Percentiles rank a stretch among this genome's conserved stretches.
Evolutionary conservation across 2,797 vertebrate genomes (phyloP).

Genomic region (Neopelma chrysocephalum): DNA sequence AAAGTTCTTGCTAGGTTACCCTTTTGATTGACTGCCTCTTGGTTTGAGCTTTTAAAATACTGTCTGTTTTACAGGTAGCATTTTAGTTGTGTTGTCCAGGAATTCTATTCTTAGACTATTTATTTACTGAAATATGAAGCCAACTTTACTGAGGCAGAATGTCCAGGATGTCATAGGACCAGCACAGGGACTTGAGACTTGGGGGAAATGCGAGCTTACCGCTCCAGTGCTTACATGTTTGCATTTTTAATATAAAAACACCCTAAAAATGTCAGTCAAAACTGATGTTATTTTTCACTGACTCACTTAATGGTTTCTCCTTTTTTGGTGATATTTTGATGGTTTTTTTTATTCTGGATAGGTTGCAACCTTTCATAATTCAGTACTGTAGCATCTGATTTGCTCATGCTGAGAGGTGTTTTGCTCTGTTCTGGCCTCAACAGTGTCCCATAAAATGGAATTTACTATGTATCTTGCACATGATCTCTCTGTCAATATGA

Average conservation of each 20-base stretch:
- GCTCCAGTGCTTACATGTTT: not conserved
- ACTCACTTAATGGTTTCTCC: not conserved
- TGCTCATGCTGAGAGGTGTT: not conserved
- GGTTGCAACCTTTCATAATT: not conserved
- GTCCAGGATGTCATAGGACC: accelerated
- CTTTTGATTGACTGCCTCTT: not conserved
- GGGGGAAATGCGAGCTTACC: not conserved
- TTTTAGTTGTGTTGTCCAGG: not conserved
- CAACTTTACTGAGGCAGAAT: not conserved
- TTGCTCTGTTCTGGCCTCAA: not conserved
- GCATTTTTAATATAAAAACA: not conserved
- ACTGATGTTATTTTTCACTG: not conserved
- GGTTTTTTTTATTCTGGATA: not conserved
- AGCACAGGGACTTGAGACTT: not conserved
- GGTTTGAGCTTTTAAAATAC: not conserved
- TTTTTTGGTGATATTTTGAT: not conserved
- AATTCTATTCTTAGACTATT: not conserved
- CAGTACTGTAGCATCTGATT: not conserved
- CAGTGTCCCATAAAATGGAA: not conserved
- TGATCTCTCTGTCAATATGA: not conserved
- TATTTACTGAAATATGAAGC: not conserved
- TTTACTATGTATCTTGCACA: not conserved
- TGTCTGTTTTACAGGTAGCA: not conserved
- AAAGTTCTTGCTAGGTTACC: not conserved
- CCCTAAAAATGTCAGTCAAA: not conserved